Evolutionary conservation across 1,140 invertebrate genomes (phyloP).

Genomic region (Bombus picipes): DNA sequence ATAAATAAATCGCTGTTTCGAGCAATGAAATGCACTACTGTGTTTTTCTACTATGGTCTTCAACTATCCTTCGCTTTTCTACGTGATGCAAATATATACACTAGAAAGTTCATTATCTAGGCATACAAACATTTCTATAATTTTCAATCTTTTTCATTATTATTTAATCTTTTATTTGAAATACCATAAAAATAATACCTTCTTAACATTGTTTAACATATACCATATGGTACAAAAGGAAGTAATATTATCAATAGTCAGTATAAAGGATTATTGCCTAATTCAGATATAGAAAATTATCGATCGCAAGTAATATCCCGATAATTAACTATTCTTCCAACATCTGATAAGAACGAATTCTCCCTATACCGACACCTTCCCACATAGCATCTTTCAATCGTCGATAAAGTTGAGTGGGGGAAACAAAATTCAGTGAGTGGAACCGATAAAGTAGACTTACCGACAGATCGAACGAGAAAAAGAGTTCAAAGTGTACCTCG

Average conservation of each 20-base stretch:
- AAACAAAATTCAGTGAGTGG: background rate
- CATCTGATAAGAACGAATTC: background rate
- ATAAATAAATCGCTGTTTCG: background rate
- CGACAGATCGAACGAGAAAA: background rate
- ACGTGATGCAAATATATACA: background rate
- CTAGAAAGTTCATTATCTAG: too few relatives aligned
- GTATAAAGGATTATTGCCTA: background rate
- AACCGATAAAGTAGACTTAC: background rate
- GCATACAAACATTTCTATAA: background rate
- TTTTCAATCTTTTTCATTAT: background rate
- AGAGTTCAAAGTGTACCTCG: slow-evolving; percentile 55
- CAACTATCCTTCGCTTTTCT: background rate
- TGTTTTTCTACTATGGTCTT: too few relatives aligned
- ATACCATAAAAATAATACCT: background rate
- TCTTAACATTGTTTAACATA: background rate
- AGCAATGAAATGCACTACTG: slow-evolving; percentile 4
- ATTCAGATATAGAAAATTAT: background rate
- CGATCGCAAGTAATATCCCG: background rate
- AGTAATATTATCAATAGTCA: background rate
- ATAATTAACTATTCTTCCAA: background rate
- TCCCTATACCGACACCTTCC: background rate
- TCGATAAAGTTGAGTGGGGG: background rate
- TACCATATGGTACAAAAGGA: too few relatives aligned
- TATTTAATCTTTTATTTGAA: background rate
- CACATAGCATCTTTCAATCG: background rate